Percentiles rank a stretch among this genome's conserved stretches.
Evolutionary conservation across 2,113 vertebrate genomes (phyloP).

Genomic region (Speoplatyrhinus poulsoni): DNA sequence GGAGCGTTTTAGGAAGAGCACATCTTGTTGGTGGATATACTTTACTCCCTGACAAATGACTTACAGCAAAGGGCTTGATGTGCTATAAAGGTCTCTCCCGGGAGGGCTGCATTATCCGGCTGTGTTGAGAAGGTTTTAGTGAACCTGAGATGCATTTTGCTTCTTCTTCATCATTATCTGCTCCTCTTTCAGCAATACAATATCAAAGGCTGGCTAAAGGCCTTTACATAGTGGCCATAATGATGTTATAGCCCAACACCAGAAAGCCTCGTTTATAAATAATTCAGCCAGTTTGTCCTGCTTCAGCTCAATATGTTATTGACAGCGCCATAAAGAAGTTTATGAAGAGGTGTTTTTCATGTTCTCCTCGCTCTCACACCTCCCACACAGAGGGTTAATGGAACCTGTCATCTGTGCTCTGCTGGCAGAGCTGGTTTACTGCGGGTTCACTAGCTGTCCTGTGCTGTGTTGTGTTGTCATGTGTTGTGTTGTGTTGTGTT

Average conservation of each 20-base stretch:
- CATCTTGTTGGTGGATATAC: conserved; percentile 8
- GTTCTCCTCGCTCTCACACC: conserved; percentile 19
- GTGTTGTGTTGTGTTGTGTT: too few species aligned
- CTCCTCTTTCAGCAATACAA: conserved; percentile 58
- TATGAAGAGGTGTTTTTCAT: conserved; percentile 48
- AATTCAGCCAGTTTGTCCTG: conserved; percentile 68
- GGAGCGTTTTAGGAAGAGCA: conserved; percentile 12
- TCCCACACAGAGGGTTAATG: conserved; percentile 45
- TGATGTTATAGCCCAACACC: conserved; percentile 54
- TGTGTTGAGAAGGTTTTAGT: conserved; percentile 12
- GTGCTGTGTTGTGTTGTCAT: conserved; percentile 8
- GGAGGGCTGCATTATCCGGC: conserved; percentile 24
- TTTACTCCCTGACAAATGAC: conserved; percentile 43
- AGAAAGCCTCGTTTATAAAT: conserved; percentile 69
- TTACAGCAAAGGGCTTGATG: conserved; percentile 22
- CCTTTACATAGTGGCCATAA: conserved; percentile 58
- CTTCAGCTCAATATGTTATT: conserved; percentile 68
- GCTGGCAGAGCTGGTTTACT: conserved; percentile 39
- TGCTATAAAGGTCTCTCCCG: not conserved
- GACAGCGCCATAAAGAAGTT: conserved; percentile 65
- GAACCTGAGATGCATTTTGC: conserved; percentile 40
- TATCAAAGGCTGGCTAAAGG: conserved; percentile 59
- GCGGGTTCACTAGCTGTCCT: conserved; percentile 24
- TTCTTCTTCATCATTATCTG: conserved; percentile 47
- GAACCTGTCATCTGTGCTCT: conserved; percentile 56